Percentiles rank a stretch among this genome's conserved stretches.
Conservation (phyloP, 2,113 vertebrate species). For the Misgurnus mizolepis region DNA sequence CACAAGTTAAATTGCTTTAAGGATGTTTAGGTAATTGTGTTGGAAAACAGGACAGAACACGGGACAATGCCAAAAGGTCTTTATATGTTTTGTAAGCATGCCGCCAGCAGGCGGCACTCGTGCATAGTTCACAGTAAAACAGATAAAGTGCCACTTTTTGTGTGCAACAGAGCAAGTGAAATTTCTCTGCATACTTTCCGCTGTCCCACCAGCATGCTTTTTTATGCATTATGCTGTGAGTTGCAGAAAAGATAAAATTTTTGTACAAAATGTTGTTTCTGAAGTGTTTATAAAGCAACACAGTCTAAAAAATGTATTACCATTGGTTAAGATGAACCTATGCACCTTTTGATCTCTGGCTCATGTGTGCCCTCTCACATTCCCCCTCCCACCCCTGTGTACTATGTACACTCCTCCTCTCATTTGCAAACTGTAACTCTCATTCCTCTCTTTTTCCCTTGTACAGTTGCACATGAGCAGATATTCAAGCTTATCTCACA, state of each 20-base stretch:
- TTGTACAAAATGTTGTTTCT: not conserved
- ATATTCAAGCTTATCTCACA: conserved; percentile 60
- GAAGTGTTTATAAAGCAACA: not conserved
- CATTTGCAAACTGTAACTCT: conserved; percentile 32
- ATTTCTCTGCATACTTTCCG: conserved; percentile 12
- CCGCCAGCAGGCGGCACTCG: not conserved
- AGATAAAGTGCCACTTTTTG: not conserved
- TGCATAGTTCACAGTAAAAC: not conserved
- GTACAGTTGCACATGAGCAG: conserved; percentile 62
- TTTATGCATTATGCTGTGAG: not conserved
- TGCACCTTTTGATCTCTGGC: conserved; percentile 33
- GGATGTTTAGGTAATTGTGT: too few species aligned
- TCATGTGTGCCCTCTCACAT: conserved; percentile 59
- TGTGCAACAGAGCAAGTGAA: not conserved
- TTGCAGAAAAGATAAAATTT: not conserved
- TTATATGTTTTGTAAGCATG: not conserved
- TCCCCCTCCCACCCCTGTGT: conserved; percentile 39
- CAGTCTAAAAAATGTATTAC: not conserved
- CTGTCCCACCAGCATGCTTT: not conserved
- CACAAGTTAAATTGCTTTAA: too few species aligned
- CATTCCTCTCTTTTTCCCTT: conserved; percentile 53
- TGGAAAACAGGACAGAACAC: too few species aligned
- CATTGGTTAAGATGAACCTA: not conserved
- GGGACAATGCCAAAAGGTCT: too few species aligned
- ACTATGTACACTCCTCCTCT: conserved; percentile 35